Percentiles rank a stretch among this genome's conserved stretches.
phyloP scores from a whole-genome alignment of 2,797 vertebrate species.

The Semaprochilodus insignis region DNA sequence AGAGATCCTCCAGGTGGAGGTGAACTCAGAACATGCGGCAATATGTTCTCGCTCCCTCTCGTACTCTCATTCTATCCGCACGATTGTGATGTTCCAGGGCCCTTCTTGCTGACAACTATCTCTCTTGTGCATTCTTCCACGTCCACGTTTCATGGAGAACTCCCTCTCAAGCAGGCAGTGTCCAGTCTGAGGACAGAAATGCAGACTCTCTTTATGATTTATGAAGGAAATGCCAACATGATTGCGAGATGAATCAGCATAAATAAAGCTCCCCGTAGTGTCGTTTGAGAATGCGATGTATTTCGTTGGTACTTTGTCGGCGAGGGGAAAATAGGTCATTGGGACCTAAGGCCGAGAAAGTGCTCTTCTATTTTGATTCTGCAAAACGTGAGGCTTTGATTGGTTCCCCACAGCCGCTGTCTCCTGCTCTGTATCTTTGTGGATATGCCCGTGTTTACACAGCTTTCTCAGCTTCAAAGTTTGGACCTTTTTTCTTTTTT shows the following conservation, averaged over 20 bases:
- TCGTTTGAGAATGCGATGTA: slow-evolving; percentile 26
- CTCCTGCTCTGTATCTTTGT: slow-evolving; percentile 17
- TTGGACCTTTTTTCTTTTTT: not conserved
- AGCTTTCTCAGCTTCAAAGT: slow-evolving; percentile 62
- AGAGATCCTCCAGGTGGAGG: slow-evolving; percentile 72
- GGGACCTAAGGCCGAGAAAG: slow-evolving; percentile 12
- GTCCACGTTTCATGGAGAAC: not conserved
- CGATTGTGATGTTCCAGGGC: slow-evolving; percentile 35
- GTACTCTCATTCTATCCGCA: slow-evolving; percentile 35
- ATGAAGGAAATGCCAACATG: slow-evolving; percentile 24
- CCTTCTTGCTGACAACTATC: slow-evolving; percentile 24
- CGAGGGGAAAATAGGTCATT: slow-evolving; percentile 19
- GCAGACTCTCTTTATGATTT: not conserved
- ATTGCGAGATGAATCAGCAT: slow-evolving; percentile 26
- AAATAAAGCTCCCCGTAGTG: slow-evolving; percentile 19
- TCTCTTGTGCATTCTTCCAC: slow-evolving; percentile 24
- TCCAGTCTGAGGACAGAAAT: not conserved
- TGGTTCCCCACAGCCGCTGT: slow-evolving; percentile 30
- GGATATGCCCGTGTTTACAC: slow-evolving; percentile 47
- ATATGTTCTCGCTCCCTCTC: not conserved
- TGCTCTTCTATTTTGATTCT: slow-evolving; percentile 52
- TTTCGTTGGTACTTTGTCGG: slow-evolving; percentile 24
- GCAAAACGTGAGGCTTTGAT: slow-evolving; percentile 48
- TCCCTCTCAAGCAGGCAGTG: not conserved
- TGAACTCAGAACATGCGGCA: slow-evolving; percentile 51